Conservation (phyloP, 2,797 vertebrate genomes). For the Neoniphon sammara region DNA sequence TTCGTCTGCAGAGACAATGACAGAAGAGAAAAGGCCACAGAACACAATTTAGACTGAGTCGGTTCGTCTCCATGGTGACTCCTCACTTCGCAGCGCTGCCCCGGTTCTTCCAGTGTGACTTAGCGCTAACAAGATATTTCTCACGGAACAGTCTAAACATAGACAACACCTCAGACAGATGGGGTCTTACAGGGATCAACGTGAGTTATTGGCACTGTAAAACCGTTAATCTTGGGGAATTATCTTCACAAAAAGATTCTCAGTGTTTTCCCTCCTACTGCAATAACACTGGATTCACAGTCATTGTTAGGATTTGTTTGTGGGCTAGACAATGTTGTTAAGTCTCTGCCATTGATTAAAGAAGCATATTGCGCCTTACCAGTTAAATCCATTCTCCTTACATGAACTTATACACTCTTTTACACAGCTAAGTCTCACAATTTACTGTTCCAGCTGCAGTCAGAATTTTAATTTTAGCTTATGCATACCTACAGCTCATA, state of each 20-base stretch:
- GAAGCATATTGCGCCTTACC: background rate
- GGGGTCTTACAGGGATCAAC: constrained; percentile 9
- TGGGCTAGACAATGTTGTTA: background rate
- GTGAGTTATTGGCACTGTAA: constrained; percentile 15
- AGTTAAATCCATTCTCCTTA: background rate
- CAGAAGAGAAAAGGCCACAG: constrained; percentile 62
- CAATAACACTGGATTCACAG: background rate
- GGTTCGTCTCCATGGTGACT: constrained; percentile 77
- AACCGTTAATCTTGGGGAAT: constrained; percentile 19
- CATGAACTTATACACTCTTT: background rate
- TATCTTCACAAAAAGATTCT: background rate
- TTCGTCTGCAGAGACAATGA: constrained; percentile 65
- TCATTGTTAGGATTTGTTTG: constrained; percentile 2
- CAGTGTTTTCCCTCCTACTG: background rate
- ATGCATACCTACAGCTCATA: background rate
- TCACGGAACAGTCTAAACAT: constrained; percentile 38
- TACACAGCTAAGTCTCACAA: too few species aligned
- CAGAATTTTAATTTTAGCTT: background rate
- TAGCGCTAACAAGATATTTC: constrained; percentile 51
- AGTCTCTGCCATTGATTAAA: background rate
- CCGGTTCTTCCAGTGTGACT: constrained; percentile 50
- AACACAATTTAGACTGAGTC: constrained; percentile 64
- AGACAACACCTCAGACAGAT: constrained; percentile 21
- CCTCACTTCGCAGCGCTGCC: constrained; percentile 45
- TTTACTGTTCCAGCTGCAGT: background rate